Evolutionary conservation across 2,113 vertebrate genomes (phyloP).

Genomic region (Periophthalmodon schlosseri): DNA sequence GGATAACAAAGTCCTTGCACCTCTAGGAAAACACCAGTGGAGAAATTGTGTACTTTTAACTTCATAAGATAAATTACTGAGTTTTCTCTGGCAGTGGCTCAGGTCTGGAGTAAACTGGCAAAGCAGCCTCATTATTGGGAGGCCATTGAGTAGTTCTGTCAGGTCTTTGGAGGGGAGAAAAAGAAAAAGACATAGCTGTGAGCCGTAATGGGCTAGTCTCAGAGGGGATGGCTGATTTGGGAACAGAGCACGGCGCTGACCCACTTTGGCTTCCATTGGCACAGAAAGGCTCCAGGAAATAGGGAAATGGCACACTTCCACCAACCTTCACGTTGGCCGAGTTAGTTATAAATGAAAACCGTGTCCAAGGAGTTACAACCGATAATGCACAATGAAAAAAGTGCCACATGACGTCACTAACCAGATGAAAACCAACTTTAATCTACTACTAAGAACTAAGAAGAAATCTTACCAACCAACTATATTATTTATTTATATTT

Average conservation of each 20-base stretch:
- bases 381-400: not conserved
- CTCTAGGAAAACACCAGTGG: not conserved
- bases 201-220: constrained; percentile 71
- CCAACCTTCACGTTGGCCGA: constrained; percentile 41
- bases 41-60: constrained; percentile 24
- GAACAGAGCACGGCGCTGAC: constrained; percentile 61
- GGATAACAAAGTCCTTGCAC: not conserved
- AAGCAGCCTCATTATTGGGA: constrained; percentile 39
- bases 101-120: constrained; percentile 39
- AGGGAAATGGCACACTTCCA: constrained; percentile 60
- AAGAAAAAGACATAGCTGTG: constrained; percentile 49
- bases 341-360: constrained; percentile 46
- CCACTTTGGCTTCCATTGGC: constrained; percentile 66
- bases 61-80: constrained; percentile 22
- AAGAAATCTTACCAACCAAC: not conserved
- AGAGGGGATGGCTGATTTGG: constrained; percentile 71
- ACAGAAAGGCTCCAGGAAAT: constrained; percentile 63
- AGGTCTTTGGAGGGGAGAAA: constrained; percentile 33
- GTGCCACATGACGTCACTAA: not conserved
- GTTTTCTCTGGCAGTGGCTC: constrained; percentile 27
- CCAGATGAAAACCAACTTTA: not conserved
- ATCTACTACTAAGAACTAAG: not conserved
- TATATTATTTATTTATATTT: not conserved
- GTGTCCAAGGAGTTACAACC: constrained; percentile 38
- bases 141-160: constrained; percentile 32